Conservation (phyloP, 2,113 vertebrate genomes). For the Egretta garzetta region DNA sequence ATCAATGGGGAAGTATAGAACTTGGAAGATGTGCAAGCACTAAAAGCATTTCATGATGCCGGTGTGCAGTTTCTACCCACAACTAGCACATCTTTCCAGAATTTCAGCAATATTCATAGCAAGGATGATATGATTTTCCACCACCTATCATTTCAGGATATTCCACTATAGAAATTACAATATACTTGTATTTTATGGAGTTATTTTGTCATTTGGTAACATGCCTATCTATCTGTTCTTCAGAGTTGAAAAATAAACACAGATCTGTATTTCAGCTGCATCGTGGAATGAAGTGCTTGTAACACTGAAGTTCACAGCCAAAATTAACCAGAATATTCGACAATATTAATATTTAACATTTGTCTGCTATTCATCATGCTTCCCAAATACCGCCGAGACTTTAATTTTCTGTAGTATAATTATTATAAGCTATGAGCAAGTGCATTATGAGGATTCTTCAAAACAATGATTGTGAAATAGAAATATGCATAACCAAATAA, state of each 20-base stretch:
- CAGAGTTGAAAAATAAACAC: background rate
- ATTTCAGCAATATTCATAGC: background rate
- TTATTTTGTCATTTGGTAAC: background rate
- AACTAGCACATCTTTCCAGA: background rate
- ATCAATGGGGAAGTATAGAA: background rate
- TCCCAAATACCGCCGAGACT: background rate
- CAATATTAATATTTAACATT: constrained; percentile 30
- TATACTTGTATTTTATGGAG: background rate
- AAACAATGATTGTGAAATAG: background rate
- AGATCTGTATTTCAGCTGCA: background rate
- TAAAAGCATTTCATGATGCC: background rate
- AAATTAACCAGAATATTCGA: background rate
- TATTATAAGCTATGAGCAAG: background rate
- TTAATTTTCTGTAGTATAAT: background rate
- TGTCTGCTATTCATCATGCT: background rate
- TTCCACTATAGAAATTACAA: background rate
- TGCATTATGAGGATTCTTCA: constrained; percentile 7
- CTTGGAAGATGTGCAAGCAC: background rate
- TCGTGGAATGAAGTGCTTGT: background rate
- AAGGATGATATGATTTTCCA: background rate
- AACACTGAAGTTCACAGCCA: background rate
- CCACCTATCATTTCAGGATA: background rate
- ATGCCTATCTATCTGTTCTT: background rate
- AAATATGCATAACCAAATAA: constrained; percentile 17
- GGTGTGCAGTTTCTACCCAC: background rate